Conservation (phyloP, 2,113 vertebrate species). For the Lipotes vexillifer region DNA sequence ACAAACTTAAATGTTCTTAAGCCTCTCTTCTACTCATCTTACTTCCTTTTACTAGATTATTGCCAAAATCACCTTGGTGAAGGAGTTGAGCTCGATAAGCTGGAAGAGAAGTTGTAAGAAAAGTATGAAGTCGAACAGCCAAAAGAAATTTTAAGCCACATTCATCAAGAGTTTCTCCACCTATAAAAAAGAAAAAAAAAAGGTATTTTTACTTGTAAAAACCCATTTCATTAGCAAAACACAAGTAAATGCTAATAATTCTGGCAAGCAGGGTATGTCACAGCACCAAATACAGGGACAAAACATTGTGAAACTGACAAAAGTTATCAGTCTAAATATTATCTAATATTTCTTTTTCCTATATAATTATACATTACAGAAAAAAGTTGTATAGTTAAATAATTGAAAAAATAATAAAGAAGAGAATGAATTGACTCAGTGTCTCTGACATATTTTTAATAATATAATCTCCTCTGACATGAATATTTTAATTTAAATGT, state of each 20-base stretch:
- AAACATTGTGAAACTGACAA: slow-evolving; percentile 11
- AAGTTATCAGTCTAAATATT: neutral
- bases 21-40: neutral
- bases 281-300: neutral
- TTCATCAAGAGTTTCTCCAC: slow-evolving; percentile 97
- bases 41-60: neutral
- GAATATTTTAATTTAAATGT: slow-evolving; percentile 28
- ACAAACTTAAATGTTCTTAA: neutral
- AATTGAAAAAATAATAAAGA: slow-evolving; percentile 8
- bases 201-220: neutral
- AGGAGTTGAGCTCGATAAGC: slow-evolving; percentile 90
- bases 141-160: slow-evolving; percentile 96
- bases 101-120: slow-evolving; percentile 93
- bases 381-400: neutral
- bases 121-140: slow-evolving; percentile 94
- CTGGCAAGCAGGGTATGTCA: neutral
- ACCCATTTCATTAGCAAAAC: neutral
- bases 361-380: neutral
- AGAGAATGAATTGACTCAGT: neutral
- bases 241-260: neutral
- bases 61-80: slow-evolving; percentile 87
- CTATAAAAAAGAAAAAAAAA: slow-evolving; percentile 73
- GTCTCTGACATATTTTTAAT: neutral
- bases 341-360: neutral
- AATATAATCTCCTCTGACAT: neutral